A percentile compares a stretch with the other conserved stretches of the same genome.
Evolutionary conservation across 2,888 invertebrate genomes (phyloP).

Genomic region (Eristalis intricaria): DNA sequence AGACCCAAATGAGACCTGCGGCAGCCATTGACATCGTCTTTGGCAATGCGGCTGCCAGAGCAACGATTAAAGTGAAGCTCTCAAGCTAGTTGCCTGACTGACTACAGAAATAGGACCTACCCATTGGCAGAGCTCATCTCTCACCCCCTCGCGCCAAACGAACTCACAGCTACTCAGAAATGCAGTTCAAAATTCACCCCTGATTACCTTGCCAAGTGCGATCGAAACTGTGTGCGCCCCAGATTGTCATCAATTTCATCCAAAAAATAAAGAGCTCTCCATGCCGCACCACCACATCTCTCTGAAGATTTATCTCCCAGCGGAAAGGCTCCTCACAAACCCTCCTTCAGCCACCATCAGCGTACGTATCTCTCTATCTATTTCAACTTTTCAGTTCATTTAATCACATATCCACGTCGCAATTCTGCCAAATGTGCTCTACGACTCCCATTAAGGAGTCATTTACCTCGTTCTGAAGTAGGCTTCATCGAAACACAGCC

Average conservation of each 20-base stretch:
- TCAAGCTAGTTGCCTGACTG: too few relatives aligned
- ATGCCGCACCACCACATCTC: not conserved
- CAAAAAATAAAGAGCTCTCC: not conserved
- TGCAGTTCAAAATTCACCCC: not conserved
- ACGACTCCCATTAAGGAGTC: constrained; percentile 60
- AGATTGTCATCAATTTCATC: not conserved
- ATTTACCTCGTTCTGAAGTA: constrained; percentile 59
- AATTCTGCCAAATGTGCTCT: constrained; percentile 61
- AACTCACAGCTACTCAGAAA: not conserved
- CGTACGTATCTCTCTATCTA: not conserved
- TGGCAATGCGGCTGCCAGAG: too few relatives aligned
- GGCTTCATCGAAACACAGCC: constrained; percentile 8
- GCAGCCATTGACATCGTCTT: too few relatives aligned
- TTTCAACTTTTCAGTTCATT: constrained; percentile 58
- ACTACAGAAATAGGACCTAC: too few relatives aligned
- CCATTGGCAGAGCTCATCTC: too few relatives aligned
- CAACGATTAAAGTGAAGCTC: too few relatives aligned
- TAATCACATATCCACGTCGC: constrained; percentile 63
- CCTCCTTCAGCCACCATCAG: not conserved
- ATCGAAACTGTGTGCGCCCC: not conserved
- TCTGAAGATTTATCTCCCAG: constrained; percentile 42
- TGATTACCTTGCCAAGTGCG: not conserved
- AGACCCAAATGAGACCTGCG: too few relatives aligned
- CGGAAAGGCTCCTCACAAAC: constrained; percentile 5
- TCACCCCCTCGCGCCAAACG: not conserved